Percentiles rank a stretch among this genome's conserved stretches.
phyloP scores from a whole-genome alignment of 2,113 vertebrate genomes.

The Smithornis capensis region DNA sequence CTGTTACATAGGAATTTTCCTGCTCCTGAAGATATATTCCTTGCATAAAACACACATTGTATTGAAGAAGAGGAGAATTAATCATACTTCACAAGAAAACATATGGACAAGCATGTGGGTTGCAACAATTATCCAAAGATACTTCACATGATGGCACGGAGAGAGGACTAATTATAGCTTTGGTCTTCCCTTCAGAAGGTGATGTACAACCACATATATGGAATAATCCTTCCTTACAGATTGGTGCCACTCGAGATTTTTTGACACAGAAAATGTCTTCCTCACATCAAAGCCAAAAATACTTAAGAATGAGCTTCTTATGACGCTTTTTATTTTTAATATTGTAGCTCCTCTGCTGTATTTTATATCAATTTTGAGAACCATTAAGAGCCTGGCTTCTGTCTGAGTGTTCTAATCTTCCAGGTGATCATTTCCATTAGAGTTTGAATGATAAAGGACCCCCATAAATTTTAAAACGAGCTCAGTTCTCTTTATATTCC shows the following conservation, averaged over 20 bases:
- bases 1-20: neutral
- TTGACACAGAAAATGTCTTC: neutral
- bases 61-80: neutral
- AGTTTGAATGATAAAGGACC: slow-evolving; percentile 55
- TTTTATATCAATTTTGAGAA: neutral
- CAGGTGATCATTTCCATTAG: slow-evolving; percentile 41
- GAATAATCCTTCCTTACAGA: neutral
- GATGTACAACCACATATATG: neutral
- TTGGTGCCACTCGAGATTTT: neutral
- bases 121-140: slow-evolving; percentile 25
- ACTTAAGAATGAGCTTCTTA: neutral
- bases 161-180: slow-evolving; percentile 7
- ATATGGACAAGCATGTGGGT: slow-evolving; percentile 27
- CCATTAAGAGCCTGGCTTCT: neutral
- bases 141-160: neutral
- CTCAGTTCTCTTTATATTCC: slow-evolving; percentile 18
- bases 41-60: neutral
- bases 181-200: neutral
- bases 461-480: slow-evolving; percentile 42
- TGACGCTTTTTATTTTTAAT: neutral
- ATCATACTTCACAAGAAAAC: neutral
- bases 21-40: neutral
- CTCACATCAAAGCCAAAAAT: neutral
- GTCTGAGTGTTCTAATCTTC: neutral
- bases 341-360: neutral